Evolutionary conservation across 2,888 invertebrate genomes (phyloP), one percentile per base, ranked within the genome.

Genomic region (Drosophila putrida): DNA sequence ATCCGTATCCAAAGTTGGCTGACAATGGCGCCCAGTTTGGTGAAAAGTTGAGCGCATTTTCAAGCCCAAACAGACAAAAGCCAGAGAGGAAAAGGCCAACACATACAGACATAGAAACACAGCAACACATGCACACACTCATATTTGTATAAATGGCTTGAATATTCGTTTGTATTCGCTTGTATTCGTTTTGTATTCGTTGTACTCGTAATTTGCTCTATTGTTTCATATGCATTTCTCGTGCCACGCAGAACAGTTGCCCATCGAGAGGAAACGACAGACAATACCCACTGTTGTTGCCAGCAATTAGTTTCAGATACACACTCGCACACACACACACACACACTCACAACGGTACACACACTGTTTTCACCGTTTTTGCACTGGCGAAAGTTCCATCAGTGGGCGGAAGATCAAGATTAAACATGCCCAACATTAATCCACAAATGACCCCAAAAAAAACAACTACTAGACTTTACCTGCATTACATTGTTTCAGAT

Each of bases 41-140:
- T 77, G 79, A 80, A 80, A 80, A 80, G 79, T 75, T 68, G 79
- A 71, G 77, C 76, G 70, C 79, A 66, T 78, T 78, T 79, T 77
- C 71, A 70, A 58, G 73, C 67, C 67, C 59, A 58, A 43, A 11
- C 43, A 67, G 31, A 67, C 68, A 64, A 64, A 60, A 67, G 67
- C 44, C 35, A 58, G 31, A 46, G 59, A 39, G 55, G 39, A 71
- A 62, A 71, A 49, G 54, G 54, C 55, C 61, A 43, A 55, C 36
- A 63, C 31, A 27, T 51, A 39, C 5, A 63, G n/a, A 36, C 6
- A 9, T 43, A 46, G 33, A 31, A 25, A 60, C 54, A n/a, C 55
- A 50, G 27, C 27, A n/a, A 31, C 63, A 44, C n/a, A 65, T 28
- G 20, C 50, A 43, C 43, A 27, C 31, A 55, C 53, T 8, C 50